Percentiles rank a stretch among this genome's conserved stretches.
These are phyloP conservation scores for Hirtodrosophila cameraria DNA, from an alignment of 2,888 invertebrate genomes.

Conservation along the genomic window DNA sequence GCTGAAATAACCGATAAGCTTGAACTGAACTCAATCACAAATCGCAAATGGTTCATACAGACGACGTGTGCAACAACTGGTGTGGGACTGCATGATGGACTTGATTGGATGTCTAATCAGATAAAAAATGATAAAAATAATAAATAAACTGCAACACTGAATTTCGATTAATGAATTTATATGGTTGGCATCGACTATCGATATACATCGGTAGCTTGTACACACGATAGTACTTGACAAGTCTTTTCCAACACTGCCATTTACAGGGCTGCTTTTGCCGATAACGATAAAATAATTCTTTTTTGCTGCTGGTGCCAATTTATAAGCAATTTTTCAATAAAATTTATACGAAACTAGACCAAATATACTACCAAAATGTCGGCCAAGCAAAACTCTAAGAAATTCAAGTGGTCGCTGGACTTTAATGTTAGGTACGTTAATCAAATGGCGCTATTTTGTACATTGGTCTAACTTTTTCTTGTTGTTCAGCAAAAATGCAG, in stretches of 20 bases:
- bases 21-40: too few species aligned
- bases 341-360: constrained; percentile 22
- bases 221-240: neutral
- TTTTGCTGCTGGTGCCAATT: constrained; percentile 32
- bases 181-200: constrained; percentile 7
- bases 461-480: constrained; percentile 10
- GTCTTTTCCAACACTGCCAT: constrained; percentile 13
- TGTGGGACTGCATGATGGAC: constrained; percentile 99
- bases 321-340: constrained; percentile 53
- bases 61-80: constrained; percentile 99
- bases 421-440: constrained; percentile 86
- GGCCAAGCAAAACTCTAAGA: constrained; percentile 83
- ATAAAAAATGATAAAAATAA: too few species aligned
- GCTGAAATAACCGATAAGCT: constrained; percentile 90
- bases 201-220: neutral
- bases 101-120: constrained; percentile 86
- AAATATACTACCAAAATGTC: constrained; percentile 71
- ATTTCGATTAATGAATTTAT: too few species aligned
- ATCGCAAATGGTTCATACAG: constrained; percentile 84
- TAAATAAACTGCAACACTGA: too few species aligned
- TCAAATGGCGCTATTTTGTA: neutral
- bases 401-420: constrained; percentile 88
- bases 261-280: constrained; percentile 34
- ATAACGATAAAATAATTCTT: constrained; percentile 38
- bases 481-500: constrained; percentile 83